A percentile compares a stretch with the other conserved stretches of the same genome.
Conservation (phyloP, 2,113 vertebrate genomes). For the Hyperopisus bebe region DNA sequence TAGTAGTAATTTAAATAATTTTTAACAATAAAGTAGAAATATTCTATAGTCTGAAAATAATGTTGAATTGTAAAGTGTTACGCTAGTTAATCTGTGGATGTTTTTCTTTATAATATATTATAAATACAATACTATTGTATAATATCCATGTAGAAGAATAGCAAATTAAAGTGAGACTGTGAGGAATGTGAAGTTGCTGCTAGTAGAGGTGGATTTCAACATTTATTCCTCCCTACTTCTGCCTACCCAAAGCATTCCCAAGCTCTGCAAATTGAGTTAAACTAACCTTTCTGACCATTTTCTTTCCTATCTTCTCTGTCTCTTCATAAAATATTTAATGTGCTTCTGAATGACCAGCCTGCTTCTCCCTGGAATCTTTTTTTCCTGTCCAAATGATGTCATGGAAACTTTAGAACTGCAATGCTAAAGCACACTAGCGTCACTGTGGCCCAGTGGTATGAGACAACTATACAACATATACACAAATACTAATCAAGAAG, state of each 20-base stretch:
- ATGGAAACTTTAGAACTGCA: constrained; percentile 12
- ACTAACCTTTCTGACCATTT: constrained; percentile 89
- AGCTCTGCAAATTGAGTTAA: constrained; percentile 62
- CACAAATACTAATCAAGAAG: not conserved
- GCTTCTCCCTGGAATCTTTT: constrained; percentile 66
- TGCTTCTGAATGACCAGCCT: constrained; percentile 81
- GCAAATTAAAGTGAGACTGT: not conserved
- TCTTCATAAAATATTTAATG: constrained; percentile 98
- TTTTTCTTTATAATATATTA: not conserved
- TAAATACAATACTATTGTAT: not conserved
- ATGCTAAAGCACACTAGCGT: not conserved
- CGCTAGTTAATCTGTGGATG: not conserved
- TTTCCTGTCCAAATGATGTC: not conserved
- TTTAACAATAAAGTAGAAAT: not conserved
- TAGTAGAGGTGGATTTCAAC: constrained; percentile 47
- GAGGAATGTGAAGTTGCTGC: not conserved
- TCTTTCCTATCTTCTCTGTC: constrained; percentile 84
- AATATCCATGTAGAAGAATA: not conserved
- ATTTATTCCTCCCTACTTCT: not conserved
- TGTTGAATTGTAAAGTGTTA: not conserved
- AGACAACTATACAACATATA: not conserved
- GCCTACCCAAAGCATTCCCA: constrained; percentile 2
- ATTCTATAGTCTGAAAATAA: not conserved
- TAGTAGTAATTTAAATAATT: not conserved
- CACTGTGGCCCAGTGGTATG: not conserved